A percentile compares a stretch with the other conserved stretches of the same genome.
phyloP scores from a whole-genome alignment of 1,140 invertebrate genomes.

The Dendroctonus valens region DNA sequence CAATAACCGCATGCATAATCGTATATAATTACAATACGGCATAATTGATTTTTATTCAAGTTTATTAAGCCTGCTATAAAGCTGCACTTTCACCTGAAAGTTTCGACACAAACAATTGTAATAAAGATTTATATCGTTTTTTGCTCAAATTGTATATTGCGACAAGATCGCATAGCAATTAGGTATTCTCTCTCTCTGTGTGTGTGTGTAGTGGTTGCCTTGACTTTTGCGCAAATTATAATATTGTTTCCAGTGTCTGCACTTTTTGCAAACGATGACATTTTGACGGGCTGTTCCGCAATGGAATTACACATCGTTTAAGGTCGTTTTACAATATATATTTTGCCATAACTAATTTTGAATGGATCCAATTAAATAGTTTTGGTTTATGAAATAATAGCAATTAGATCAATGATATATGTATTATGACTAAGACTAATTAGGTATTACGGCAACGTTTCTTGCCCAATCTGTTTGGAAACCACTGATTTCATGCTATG shows the following conservation, averaged over 20 bases:
- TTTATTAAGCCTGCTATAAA: neutral
- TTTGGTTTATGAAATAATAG: neutral
- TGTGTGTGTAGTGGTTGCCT: conserved; percentile 2
- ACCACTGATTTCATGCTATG: too few species aligned
- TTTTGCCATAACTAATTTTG: conserved; percentile 15
- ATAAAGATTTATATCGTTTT: conserved; percentile 21
- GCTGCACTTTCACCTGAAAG: neutral
- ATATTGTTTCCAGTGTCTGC: conserved; percentile 9
- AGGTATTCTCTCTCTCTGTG: conserved; percentile 7
- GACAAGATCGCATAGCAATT: conserved; percentile 18
- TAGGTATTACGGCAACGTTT: too few species aligned
- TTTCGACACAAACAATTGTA: conserved; percentile 15
- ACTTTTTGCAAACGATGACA: conserved; percentile 5
- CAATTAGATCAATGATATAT: neutral
- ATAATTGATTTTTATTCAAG: neutral
- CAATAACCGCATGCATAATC: conserved; percentile 1
- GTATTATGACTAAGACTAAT: too few species aligned
- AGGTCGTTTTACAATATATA: neutral
- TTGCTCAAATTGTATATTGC: conserved; percentile 16
- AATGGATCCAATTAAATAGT: conserved; percentile 6
- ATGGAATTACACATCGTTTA: conserved; percentile 6
- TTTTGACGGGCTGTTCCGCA: conserved; percentile 5
- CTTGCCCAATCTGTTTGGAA: too few species aligned
- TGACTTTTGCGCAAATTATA: conserved; percentile 22
- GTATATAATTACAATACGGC: neutral